Base-by-base conservation (phyloP, 2,888 invertebrate genomes). In the Lasioglossum morio region DNA sequence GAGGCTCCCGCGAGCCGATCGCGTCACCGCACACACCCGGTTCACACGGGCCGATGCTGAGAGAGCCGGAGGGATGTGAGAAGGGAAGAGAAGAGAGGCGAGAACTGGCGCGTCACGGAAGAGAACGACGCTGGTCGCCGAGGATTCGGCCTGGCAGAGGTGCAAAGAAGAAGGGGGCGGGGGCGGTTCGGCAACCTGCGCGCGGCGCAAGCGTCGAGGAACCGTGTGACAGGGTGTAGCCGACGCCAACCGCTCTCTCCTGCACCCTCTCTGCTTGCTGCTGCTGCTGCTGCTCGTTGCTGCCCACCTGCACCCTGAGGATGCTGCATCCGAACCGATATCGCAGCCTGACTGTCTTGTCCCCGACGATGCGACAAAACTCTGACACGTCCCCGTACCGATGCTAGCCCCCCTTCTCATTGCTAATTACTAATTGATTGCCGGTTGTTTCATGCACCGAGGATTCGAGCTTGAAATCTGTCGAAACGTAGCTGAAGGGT, bases 171-270 rank as follows among this genome's bases (percentile, higher is more conserved):
- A 80, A 53, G 60, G 63, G 69, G 34, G 69, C 37, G 37, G 69
- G 40, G 70, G 70, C 27, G 70, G 72, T 72, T 30, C 40, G 46
- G 84, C 80, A 89, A 91, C 86, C 91, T 90, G 87, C 66, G 66
- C 66, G 66, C 87, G 37, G 91, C 91, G 90, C 91, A 91, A 86
- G 91, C 92, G 92, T 88, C 77, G 80, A 60, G 60, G 69, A 74
- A 86, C 46, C 79, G 69, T 81, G 82, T 84, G 79, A 81, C 89
- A 87, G 92, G 92, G 91, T 91, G 89, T 91, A 89, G 84, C 89
- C 89, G 81, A 60, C 75, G 76, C 81, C 43, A 48, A 72, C 79
- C 84, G 87, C 74, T 87, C 84, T 87, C 84, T 82, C 85, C 86
- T 81, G 82, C 75, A 27, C 60, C 73, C 72, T 63, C 57, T 37